These are phyloP conservation scores for Bubo bubo DNA, from an alignment of 2,113 vertebrate species.

Conservation along the genomic window DNA sequence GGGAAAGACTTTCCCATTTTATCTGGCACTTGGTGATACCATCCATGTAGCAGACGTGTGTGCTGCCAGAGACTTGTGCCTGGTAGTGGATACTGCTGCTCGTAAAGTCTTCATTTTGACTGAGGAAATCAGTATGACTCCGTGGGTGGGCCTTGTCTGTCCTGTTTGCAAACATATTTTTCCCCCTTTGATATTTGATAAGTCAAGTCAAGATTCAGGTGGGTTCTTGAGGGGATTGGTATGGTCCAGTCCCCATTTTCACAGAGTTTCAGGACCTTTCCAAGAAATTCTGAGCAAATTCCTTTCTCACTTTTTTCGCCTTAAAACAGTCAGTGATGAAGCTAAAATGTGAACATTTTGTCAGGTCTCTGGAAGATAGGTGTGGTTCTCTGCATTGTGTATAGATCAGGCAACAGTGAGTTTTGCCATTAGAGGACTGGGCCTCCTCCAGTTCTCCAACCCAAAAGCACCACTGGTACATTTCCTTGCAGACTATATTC, in stretches of 20 bases:
- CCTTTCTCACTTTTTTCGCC: neutral
- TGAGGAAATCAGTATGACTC: neutral
- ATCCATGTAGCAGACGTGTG: fast-evolving
- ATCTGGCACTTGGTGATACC: too few species aligned
- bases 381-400: fast-evolving
- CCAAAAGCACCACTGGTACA: neutral
- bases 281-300: neutral
- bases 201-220: fast-evolving
- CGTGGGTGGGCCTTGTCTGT: neutral
- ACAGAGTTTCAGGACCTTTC: neutral
- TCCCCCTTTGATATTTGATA: neutral
- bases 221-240: neutral
- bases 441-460: neutral
- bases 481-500: neutral
- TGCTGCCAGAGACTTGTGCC: fast-evolving
- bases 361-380: neutral
- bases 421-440: neutral
- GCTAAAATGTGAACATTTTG: neutral
- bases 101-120: neutral
- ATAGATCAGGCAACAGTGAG: neutral
- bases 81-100: too few species aligned
- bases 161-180: neutral
- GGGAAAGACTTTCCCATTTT: neutral
- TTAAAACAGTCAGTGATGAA: neutral
- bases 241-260: neutral